These are phyloP conservation scores for Aspidiotus destructor DNA, from an alignment of 2,888 invertebrate species.

Conservation along the genomic window DNA sequence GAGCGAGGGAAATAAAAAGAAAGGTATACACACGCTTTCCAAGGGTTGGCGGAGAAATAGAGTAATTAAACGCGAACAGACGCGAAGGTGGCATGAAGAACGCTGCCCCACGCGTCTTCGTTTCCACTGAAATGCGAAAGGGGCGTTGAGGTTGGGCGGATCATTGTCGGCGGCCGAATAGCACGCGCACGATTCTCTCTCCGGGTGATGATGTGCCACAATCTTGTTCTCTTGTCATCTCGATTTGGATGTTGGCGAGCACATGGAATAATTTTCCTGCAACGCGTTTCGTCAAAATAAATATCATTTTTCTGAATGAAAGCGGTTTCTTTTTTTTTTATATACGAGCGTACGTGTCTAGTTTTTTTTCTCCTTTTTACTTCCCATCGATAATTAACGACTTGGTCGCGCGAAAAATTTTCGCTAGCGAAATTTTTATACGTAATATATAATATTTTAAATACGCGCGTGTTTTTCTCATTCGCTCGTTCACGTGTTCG, in stretches of 20 bases:
- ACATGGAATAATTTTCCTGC: too few relatives aligned
- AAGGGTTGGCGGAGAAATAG: not conserved
- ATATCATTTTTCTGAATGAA: too few relatives aligned
- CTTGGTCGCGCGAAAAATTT: too few relatives aligned
- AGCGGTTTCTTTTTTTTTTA: too few relatives aligned
- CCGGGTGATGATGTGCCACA: conserved; percentile 26
- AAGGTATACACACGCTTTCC: conserved; percentile 12
- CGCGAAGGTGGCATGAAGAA: conserved; percentile 3
- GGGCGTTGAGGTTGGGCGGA: conserved; percentile 26
- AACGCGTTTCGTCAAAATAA: too few relatives aligned
- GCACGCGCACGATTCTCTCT: conserved; percentile 30
- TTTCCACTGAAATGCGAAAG: conserved; percentile 12
- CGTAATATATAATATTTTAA: not conserved
- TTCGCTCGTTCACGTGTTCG: not conserved
- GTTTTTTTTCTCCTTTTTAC: too few relatives aligned
- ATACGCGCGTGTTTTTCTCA: not conserved
- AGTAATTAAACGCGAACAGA: conserved; percentile 11
- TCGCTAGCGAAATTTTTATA: too few relatives aligned
- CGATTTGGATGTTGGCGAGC: conserved; percentile 25
- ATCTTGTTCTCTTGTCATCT: conserved; percentile 31
- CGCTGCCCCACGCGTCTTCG: conserved; percentile 9
- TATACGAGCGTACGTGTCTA: too few relatives aligned
- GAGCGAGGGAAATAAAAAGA: conserved; percentile 1
- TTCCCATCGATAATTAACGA: too few relatives aligned
- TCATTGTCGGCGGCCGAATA: conserved; percentile 17